Evolutionary conservation across 2,113 vertebrate genomes (phyloP), one percentile per base, ranked within the genome.

Genomic region (Plotosus lineatus): DNA sequence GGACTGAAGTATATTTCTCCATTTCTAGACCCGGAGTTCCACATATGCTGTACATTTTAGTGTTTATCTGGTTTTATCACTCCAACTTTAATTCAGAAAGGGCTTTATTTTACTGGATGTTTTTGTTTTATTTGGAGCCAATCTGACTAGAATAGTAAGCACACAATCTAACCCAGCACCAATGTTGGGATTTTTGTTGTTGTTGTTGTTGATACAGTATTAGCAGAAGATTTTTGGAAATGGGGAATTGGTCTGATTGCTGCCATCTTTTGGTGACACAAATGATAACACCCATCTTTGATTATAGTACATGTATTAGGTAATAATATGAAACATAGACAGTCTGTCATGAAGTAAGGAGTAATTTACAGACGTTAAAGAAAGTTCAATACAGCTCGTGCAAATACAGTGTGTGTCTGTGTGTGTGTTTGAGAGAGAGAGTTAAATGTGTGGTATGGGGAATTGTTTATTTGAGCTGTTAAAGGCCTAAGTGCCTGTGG

Each of bases 201-300:
- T 68, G n/a, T n/a, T n/a, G n/a, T n/a, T n/a, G n/a, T n/a, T n/a
- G n/a, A n/a, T n/a, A n/a, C n/a, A 71, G 9, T 48, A 3, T 72
- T 3, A 19, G 6, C 4, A 28, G 12, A 46, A 0, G 21, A 66
- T 69, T 69, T 15, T 19, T 44, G 26, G 11, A 36, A 17, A 10
- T 1, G 36, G 5, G 36, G 3, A 28, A 21, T 21, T 42, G 26
- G 63, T 42, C 36, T 15, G 17, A 50, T 55, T 85, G 83, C 60
- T 78, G 83, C 83, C 83, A 60, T 82, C 83, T 84, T 75, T 68
- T 75, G 83, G 83, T 78, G 79, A 78, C 68, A 81, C 79, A 78
- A 44, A 68, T 71, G 51, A 80, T 75, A 46, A 6, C 26, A 46
- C 48, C 2, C 11, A n/a, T 4, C 33, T n/a, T 58, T 15, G 17